Evolutionary conservation across 2,113 vertebrate genomes (phyloP), one percentile per base, ranked within the genome.

Genomic region (Esox niger): DNA sequence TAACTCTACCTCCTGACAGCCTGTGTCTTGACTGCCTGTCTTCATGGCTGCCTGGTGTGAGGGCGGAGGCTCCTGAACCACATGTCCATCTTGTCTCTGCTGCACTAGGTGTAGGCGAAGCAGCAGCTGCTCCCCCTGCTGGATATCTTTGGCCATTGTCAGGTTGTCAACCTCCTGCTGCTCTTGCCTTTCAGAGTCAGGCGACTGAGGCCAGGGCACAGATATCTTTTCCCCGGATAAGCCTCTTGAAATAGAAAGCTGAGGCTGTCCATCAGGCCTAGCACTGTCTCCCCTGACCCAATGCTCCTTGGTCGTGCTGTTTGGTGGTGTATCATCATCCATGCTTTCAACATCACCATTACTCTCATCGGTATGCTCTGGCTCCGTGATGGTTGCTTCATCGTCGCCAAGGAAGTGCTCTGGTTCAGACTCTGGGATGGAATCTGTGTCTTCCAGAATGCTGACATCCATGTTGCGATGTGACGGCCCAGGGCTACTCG

Each of bases 71-170:
- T 57, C 61, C 55, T 84, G 65, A 2, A 59, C 35, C 32, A 54
- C 32, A 60, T 75, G 46, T 2, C 9, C 66, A 2, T 85, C 77
- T n/a, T 88, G 90, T 30, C 62, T 76, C 68, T 72, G 72, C 32
- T 88, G 84, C 43, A 89, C 43, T 17, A 78, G 59, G 38, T 86
- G 83, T 68, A 88, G 74, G 21, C 84, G 82, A n/a, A 88, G 83
- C 46, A 90, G 85, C 62, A 92, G 76, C 31, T 84, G 60, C 79
- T 88, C 84, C 31, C 89, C 87, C 74, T 90, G 87, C 15, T 84
- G 83, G 57, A 85, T 76, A 3, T 61, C 26, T 58, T 17, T 31
- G 20, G 56, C 26, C 31, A 58, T 27, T 58, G 56, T 30, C 26
- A 30, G 56, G 26, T 5, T 30, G 2, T 27, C 29, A 17, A 2